Conservation (phyloP, 2,888 invertebrate genomes). For the Ethmia dodecea region DNA sequence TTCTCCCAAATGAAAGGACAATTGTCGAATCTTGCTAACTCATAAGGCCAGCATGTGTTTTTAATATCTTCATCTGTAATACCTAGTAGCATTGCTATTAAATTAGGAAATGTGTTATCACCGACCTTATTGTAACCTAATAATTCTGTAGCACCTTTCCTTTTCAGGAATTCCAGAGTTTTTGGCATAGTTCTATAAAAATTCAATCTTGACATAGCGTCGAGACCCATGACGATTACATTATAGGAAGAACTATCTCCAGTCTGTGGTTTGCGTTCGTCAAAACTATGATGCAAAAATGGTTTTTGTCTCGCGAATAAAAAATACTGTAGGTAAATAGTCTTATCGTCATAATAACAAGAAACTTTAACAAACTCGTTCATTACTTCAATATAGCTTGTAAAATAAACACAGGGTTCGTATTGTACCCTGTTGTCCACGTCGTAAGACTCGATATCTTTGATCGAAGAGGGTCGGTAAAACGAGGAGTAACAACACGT, state of each 20-base stretch:
- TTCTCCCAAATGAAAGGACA: constrained; percentile 92
- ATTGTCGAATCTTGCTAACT: constrained; percentile 81
- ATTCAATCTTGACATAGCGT: constrained; percentile 91
- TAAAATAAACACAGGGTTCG: constrained; percentile 58
- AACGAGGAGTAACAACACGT: constrained; percentile 78
- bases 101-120: constrained; percentile 95
- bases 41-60: constrained; percentile 79
- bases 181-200: constrained; percentile 90
- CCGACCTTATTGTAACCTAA: constrained; percentile 95
- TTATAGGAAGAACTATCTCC: constrained; percentile 68
- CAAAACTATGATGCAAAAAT: too few relatives aligned
- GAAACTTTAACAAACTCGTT: constrained; percentile 81
- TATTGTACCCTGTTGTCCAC: constrained; percentile 55
- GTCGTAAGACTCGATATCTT: constrained; percentile 43
- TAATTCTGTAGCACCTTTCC: constrained; percentile 85
- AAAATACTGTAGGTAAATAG: constrained; percentile 82
- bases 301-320: constrained; percentile 76
- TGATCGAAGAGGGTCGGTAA: constrained; percentile 45
- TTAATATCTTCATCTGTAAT: constrained; percentile 80
- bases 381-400: constrained; percentile 39
- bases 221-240: constrained; percentile 89
- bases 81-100: constrained; percentile 89
- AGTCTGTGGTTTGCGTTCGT: constrained; percentile 11
- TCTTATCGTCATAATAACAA: constrained; percentile 67
- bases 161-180: constrained; percentile 79